Base-by-base conservation (phyloP, 1,140 invertebrate genomes). In the Pseudomyrmex pallidus region DNA sequence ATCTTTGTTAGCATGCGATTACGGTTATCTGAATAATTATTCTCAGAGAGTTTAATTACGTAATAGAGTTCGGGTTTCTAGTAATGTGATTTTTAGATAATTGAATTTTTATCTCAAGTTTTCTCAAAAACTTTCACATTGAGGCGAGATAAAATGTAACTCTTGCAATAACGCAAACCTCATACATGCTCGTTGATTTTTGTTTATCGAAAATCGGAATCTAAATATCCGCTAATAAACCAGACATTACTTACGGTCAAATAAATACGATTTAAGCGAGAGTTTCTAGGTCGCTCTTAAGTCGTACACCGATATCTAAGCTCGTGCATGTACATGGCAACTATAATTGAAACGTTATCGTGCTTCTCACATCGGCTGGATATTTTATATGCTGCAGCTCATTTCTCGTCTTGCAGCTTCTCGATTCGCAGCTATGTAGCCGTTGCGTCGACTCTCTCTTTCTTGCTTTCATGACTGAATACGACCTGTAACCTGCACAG, bases 301-400 rank as follows among this genome's bases (percentile, higher is more conserved):
- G 25, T 17, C 17, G 72, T 15, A 20, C 13, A 63, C 4, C 57
- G n/a, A 46, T 15, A 4, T 59, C 44, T 35, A 35, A 5, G 35
- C 35, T 35, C 7, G 35, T 35, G 35, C 0, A 35, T 7, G 5
- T 35, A 35, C 35, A 7, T 7, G 35, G 67, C 70, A 48, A 50
- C 59, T 68, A 35, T 35, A 82, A 87, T 87, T 85, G 85, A 87
- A 85, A 82, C 70, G 63, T 84, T 86, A 86, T 87, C 82, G 59
- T 67, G 76, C 66, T 68, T 83, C 78, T 63, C 61, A 54, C 13
- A 46, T 50, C 61, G 56, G 44, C 48, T 50, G 68, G 59, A 25
- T 77, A 68, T 50, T 85, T 83, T 82, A 67, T 78, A 63, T 48
- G 46, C 57, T 66, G 48, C 84, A 66, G 68, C 44, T 50, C 7